A percentile compares a stretch with the other conserved stretches of the same genome.
Conservation (phyloP, 1,140 invertebrate species). For the Diorhabda elongata region DNA sequence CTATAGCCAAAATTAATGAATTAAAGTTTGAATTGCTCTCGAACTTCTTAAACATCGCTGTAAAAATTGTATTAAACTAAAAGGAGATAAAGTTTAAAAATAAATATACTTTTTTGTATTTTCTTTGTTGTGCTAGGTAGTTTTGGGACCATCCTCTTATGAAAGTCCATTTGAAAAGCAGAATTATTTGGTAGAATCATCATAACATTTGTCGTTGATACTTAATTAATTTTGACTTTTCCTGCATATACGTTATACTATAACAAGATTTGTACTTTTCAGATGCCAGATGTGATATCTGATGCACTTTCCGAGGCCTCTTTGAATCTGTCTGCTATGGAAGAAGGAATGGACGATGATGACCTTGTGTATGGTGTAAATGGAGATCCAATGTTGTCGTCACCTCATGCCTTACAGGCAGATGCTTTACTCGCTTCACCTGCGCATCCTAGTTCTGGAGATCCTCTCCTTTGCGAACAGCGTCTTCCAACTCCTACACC, state of each 20-base stretch:
- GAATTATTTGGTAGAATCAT: too few species aligned
- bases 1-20: too few species aligned
- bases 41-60: too few species aligned
- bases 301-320: slow-evolving; percentile 56
- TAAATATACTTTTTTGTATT: too few species aligned
- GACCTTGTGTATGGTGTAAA: slow-evolving; percentile 55
- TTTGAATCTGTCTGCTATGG: slow-evolving; percentile 66
- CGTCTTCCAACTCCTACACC: slow-evolving; percentile 41
- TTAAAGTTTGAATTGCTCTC: too few species aligned
- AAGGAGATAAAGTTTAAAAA: too few species aligned
- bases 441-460: slow-evolving; percentile 34
- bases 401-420: slow-evolving; percentile 45
- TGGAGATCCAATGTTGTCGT: slow-evolving; percentile 61
- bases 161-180: too few species aligned
- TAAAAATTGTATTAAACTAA: too few species aligned
- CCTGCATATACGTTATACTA: not conserved
- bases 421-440: slow-evolving; percentile 38
- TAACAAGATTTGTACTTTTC: slow-evolving; percentile 25
- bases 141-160: too few species aligned
- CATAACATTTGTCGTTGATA: too few species aligned
- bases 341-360: slow-evolving; percentile 81
- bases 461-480: slow-evolving; percentile 40
- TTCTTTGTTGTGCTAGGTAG: too few species aligned
- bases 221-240: too few species aligned
- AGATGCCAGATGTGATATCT: slow-evolving; percentile 56